Evolutionary conservation across 2,797 vertebrate genomes (phyloP).

Genomic region (Gadopsis bispinosus): DNA sequence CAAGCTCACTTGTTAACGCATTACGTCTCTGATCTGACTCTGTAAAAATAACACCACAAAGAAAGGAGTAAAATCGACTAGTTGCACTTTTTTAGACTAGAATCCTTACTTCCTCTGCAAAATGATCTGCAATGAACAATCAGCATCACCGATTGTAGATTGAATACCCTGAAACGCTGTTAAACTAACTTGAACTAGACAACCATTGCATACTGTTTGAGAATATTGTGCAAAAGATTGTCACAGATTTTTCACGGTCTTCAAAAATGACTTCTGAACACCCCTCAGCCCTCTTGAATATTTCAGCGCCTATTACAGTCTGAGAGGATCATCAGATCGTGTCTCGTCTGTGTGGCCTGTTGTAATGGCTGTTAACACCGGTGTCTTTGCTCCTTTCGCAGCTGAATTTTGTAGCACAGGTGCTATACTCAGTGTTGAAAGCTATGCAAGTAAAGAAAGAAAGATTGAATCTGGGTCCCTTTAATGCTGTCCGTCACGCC

Average conservation of each 20-base stretch:
- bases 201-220: neutral
- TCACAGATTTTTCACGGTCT: constrained; percentile 11
- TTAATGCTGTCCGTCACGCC: constrained; percentile 79
- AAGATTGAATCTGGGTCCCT: constrained; percentile 87
- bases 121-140: neutral
- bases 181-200: neutral
- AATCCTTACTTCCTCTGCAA: neutral
- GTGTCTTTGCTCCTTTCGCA: constrained; percentile 63
- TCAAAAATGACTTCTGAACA: constrained; percentile 26
- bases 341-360: constrained; percentile 54
- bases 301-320: constrained; percentile 54
- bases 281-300: constrained; percentile 56
- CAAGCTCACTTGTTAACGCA: neutral
- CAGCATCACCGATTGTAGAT: neutral
- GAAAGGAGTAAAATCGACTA: neutral
- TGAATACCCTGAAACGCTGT: neutral
- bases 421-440: constrained; percentile 79
- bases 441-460: constrained; percentile 70
- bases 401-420: constrained; percentile 82
- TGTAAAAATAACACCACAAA: neutral
- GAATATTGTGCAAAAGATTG: constrained; percentile 6
- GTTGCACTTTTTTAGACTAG: neutral
- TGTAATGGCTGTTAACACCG: constrained; percentile 69
- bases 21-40: neutral
- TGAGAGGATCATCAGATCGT: constrained; percentile 57